Percentiles rank a stretch among this genome's conserved stretches.
Conservation (phyloP, 2,888 invertebrate species). For the Ptychoptera contaminata region DNA sequence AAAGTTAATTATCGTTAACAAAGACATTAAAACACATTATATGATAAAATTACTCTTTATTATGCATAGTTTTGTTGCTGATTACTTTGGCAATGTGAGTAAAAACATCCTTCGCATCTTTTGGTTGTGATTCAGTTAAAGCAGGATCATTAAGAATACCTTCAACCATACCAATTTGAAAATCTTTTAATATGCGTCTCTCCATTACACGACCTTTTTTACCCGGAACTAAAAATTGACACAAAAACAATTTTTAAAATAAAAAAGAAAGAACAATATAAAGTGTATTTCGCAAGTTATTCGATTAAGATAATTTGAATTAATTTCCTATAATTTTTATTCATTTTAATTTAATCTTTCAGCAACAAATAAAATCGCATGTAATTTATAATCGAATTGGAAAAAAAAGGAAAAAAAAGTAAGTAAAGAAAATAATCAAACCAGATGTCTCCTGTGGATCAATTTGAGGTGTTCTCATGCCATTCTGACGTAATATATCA, state of each 20-base stretch:
- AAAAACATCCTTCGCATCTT: conserved; percentile 63
- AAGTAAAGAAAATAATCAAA: no score
- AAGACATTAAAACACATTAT: no score
- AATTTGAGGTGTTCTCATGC: conserved; percentile 66
- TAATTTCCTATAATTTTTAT: no score
- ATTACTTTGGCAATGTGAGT: conserved; percentile 70
- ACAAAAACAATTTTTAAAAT: background rate
- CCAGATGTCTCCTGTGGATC: conserved; percentile 40
- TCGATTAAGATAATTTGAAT: no score
- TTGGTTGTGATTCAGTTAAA: conserved; percentile 33
- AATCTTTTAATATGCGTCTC: conserved; percentile 70
- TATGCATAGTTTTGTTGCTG: background rate
- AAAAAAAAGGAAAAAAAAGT: no score
- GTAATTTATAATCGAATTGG: no score
- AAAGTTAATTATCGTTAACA: conserved; percentile 4
- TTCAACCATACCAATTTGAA: conserved; percentile 80
- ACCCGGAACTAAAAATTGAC: conserved; percentile 47
- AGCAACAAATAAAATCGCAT: no score
- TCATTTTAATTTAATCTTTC: no score
- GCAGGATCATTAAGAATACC: conserved; percentile 62
- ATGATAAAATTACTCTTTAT: no score
- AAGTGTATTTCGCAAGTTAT: no score
- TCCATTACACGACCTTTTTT: conserved; percentile 79
- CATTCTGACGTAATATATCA: conserved; percentile 78
- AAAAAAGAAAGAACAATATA: no score